Evolutionary conservation across 2,113 vertebrate species (phyloP).

Genomic region (Talpa occidentalis): DNA sequence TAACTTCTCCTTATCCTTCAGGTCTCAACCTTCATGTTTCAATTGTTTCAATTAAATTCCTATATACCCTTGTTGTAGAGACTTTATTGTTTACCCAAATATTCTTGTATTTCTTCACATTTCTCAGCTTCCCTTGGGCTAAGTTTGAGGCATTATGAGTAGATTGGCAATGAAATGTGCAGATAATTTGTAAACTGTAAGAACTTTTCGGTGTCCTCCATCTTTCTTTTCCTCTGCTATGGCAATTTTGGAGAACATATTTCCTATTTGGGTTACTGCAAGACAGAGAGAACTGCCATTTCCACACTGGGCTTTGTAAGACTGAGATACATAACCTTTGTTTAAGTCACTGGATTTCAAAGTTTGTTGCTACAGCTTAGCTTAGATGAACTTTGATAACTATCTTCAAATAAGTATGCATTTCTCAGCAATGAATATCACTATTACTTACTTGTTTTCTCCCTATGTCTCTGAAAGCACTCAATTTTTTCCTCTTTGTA

Average conservation of each 20-base stretch:
- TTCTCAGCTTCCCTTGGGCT: neutral
- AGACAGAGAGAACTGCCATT: neutral
- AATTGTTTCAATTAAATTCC: neutral
- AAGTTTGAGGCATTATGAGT: neutral
- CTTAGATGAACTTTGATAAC: slow-evolving; percentile 7
- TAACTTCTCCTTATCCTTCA: neutral
- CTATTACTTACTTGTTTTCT: neutral
- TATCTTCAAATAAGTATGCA: neutral
- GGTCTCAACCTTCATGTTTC: neutral
- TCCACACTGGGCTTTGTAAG: neutral
- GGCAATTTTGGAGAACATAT: neutral
- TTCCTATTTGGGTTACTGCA: neutral
- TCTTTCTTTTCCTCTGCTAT: neutral
- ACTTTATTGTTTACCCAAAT: neutral
- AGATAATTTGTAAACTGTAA: neutral
- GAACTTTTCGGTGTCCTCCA: neutral
- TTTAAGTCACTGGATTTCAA: neutral
- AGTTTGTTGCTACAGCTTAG: neutral
- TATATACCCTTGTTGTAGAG: neutral
- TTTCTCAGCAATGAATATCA: slow-evolving; percentile 32
- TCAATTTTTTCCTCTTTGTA: neutral
- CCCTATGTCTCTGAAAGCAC: neutral
- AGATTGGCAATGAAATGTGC: neutral
- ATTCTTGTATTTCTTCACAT: neutral
- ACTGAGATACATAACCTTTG: neutral